Evolutionary conservation across 2,797 vertebrate species (phyloP).

Genomic region (Parambassis ranga): DNA sequence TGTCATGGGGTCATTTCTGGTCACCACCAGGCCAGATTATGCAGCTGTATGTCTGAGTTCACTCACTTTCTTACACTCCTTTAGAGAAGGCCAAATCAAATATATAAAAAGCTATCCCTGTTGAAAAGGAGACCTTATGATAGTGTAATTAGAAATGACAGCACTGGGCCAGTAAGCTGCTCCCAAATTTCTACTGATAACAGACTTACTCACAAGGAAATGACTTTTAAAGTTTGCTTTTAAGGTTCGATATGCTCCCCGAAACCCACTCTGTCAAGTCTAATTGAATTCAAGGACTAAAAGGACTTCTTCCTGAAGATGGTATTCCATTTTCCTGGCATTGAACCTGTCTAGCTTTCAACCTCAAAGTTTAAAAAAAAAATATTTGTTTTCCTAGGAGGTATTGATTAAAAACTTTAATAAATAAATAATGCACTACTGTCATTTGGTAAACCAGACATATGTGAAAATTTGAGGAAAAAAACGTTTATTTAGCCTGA

Average conservation of each 20-base stretch:
- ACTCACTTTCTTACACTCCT: no score
- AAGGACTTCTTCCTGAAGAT: not conserved
- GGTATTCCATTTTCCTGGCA: not conserved
- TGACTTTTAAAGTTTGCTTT: conserved; percentile 43
- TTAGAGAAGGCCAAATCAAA: conserved; percentile 15
- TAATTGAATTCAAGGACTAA: conserved; percentile 42
- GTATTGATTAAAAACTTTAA: not conserved
- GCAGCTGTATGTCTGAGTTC: not conserved
- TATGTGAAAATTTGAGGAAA: not conserved
- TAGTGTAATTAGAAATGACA: conserved; percentile 43
- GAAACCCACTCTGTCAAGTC: conserved; percentile 21
- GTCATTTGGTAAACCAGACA: not conserved
- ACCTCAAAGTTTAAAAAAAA: conserved; percentile 1
- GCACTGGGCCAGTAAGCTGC: conserved; percentile 23
- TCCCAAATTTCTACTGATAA: conserved; percentile 35
- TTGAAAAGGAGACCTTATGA: conserved; percentile 31
- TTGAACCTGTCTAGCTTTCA: not conserved
- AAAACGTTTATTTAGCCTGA: no score
- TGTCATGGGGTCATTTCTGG: not conserved
- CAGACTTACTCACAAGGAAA: conserved; percentile 17
- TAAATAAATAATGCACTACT: not conserved
- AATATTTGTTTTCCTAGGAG: not conserved
- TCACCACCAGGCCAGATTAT: not conserved
- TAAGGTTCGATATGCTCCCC: conserved; percentile 25
- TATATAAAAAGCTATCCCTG: conserved; percentile 11